Base-by-base conservation (phyloP, 1,140 invertebrate genomes). In the Schlechtendalia chinensis region DNA sequence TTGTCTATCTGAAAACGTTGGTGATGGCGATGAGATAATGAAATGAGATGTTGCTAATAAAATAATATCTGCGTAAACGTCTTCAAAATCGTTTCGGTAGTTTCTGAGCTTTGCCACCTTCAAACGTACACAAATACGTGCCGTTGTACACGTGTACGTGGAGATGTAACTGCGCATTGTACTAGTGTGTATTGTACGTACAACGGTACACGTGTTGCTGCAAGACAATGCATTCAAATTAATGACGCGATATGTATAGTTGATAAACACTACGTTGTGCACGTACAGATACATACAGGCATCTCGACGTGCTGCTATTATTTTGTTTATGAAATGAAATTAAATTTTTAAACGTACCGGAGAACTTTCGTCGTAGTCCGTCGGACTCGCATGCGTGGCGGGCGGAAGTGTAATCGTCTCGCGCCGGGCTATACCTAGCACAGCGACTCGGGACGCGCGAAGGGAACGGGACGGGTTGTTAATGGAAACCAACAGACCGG, bases 401-500 rank as follows among this genome's bases (percentile, higher is more conserved):
- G 32, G 24, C 75, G 74, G 74, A 77, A 77, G 56, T 77, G 54
- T 77, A n/a, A n/a, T 77, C 56, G 45, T 56, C n/a, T 61, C 8
- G 32, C 32, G 32, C 32, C 32, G 32, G 32, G 32, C 8, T 79
- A 17, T 59, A 45, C 56, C 32, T 11, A 39, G 8, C 32, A 39
- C 32, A 39, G 32, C 8, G 8, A 39, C 32, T 4, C 54, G 74
- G 14, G 6, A 14, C 32, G 22, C 16, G 72, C 17, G 24, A 16
- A 27, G 10, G 58, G 45, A 24, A 17, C 54, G 39, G 54, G 56
- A 77, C 22, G 54, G 39, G 58, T 45, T 27, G 58, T 61, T 79
- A 63, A 79, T 79, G 58, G 56, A 61, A 47, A 59, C 53, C 58
- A 63, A 61, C 75, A 79, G 75, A 63, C 58, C 75, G 75, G 75